Conservation (phyloP, 1,140 invertebrate genomes). For the Rhynchophorus ferrugineus region DNA sequence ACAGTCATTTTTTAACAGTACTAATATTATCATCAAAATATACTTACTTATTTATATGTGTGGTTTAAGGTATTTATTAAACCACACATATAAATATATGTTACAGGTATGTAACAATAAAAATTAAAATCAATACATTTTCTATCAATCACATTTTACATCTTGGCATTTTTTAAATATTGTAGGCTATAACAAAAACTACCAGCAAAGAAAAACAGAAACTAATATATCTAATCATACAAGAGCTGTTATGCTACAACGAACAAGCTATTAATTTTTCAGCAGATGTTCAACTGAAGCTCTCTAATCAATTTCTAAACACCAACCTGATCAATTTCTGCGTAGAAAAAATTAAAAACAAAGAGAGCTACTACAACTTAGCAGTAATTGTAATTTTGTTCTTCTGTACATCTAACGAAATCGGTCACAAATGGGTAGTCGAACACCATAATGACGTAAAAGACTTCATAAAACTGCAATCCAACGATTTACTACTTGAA, state of each 20-base stretch:
- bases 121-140: too few relatives aligned
- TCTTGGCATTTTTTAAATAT: too few relatives aligned
- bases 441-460: conserved; percentile 18
- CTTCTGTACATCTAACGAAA: conserved; percentile 10
- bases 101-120: too few relatives aligned
- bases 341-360: conserved; percentile 12
- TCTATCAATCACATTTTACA: too few relatives aligned
- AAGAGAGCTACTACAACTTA: conserved; percentile 9
- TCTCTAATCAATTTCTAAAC: conserved; percentile 11
- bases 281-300: conserved; percentile 11
- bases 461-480: too few relatives aligned
- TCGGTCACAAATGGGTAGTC: conserved; percentile 19
- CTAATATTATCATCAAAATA: too few relatives aligned
- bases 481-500: too few relatives aligned
- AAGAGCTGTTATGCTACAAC: conserved; percentile 23
- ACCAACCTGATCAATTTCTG: conserved; percentile 7
- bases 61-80: too few relatives aligned
- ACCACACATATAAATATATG: too few relatives aligned
- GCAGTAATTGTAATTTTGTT: conserved; percentile 15
- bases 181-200: conserved; percentile 4
- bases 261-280: conserved; percentile 17
- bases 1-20: too few relatives aligned
- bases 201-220: conserved; percentile 12
- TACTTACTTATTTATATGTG: too few relatives aligned
- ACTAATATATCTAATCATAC: conserved; percentile 17